A percentile compares a stretch with the other conserved stretches of the same genome.
Evolutionary conservation across 2,113 vertebrate species (phyloP).

Genomic region (Nematolebias whitei): DNA sequence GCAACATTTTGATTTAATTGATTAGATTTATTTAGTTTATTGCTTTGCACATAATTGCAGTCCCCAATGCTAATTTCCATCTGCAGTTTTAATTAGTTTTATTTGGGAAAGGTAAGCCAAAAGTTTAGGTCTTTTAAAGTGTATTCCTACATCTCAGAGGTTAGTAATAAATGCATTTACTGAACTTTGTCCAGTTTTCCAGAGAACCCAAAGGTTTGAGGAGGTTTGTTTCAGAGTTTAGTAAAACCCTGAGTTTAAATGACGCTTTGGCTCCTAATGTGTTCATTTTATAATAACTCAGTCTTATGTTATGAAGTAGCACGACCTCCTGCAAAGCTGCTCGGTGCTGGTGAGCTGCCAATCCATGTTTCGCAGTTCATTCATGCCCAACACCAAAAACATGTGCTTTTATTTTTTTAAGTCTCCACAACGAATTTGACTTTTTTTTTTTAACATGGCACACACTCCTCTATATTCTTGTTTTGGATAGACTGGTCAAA

Average conservation of each 20-base stretch:
- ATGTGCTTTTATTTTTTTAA: not conserved
- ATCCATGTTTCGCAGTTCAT: not conserved
- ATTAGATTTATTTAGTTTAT: no score
- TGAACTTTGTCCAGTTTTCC: not conserved
- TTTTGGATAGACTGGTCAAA: no score
- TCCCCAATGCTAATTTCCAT: no score
- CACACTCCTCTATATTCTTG: not conserved
- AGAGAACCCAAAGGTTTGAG: not conserved
- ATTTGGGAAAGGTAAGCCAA: not conserved
- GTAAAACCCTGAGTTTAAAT: no score
- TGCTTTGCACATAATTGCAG: no score
- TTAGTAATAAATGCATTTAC: not conserved
- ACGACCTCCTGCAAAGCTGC: not conserved
- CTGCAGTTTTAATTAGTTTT: not conserved
- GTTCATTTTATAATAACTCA: conserved; percentile 1
- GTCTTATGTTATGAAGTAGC: not conserved
- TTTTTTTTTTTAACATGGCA: not conserved
- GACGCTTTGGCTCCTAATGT: not conserved
- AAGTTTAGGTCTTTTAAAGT: not conserved
- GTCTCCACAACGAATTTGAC: no score
- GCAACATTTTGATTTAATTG: not conserved
- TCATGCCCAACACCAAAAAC: not conserved
- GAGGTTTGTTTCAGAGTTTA: not conserved
- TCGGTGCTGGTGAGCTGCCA: conserved; percentile 6
- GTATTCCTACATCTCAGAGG: not conserved